Percentiles rank a stretch among this genome's conserved stretches.
Evolutionary conservation across 2,797 vertebrate species (phyloP).

Genomic region (Anomalospiza imberbis): DNA sequence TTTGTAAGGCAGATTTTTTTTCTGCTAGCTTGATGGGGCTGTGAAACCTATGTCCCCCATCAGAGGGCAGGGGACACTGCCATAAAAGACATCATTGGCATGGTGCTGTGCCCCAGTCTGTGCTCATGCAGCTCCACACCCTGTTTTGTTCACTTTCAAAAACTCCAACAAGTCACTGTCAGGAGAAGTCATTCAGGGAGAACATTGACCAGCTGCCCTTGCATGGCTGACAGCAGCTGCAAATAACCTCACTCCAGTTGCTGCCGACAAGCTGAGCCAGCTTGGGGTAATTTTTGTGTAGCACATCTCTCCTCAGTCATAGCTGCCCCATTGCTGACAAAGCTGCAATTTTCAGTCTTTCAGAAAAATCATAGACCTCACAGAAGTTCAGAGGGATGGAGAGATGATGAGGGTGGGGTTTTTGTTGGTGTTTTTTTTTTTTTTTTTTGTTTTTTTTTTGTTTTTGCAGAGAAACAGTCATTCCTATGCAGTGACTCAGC

Average conservation of each 20-base stretch:
- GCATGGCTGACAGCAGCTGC: background rate
- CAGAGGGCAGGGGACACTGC: background rate
- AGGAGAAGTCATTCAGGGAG: background rate
- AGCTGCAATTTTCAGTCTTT: background rate
- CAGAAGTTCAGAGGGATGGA: background rate
- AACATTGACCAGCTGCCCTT: background rate
- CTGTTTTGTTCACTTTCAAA: background rate
- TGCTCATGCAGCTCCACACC: background rate
- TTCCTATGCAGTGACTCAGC: background rate
- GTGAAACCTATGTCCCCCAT: background rate
- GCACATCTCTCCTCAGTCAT: background rate
- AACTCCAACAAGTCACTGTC: background rate
- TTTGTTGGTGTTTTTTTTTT: background rate
- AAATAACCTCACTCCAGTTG: background rate
- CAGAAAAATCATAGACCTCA: background rate
- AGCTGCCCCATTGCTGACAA: background rate
- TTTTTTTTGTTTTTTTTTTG: background rate
- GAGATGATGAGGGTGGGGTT: background rate
- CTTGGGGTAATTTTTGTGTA: background rate
- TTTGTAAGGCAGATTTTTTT: background rate
- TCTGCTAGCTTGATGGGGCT: background rate
- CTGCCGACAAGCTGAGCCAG: fast-evolving
- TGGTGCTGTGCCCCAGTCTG: fast-evolving
- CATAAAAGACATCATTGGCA: fast-evolving
- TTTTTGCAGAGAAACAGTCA: background rate